Conservation (phyloP, 2,797 vertebrate genomes). For the Peromyscus aztecus region DNA sequence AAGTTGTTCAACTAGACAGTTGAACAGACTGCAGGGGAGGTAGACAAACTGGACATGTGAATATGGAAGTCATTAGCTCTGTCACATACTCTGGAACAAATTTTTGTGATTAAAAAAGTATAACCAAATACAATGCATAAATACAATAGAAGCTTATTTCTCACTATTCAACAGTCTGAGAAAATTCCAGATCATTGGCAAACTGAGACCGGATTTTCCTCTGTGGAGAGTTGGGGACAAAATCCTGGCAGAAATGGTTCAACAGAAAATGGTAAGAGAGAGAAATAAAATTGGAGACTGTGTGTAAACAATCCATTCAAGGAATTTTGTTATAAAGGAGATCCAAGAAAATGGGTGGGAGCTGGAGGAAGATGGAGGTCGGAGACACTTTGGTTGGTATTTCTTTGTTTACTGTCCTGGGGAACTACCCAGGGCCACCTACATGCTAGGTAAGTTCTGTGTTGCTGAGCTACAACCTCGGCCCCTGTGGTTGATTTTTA, state of each 20-base stretch:
- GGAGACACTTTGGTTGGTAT: background rate
- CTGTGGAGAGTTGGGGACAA: background rate
- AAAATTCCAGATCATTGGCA: slow-evolving; percentile 37
- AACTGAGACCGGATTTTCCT: slow-evolving; percentile 26
- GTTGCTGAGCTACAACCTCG: background rate
- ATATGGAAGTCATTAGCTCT: background rate
- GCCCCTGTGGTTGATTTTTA: background rate
- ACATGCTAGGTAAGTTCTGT: background rate
- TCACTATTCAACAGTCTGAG: background rate
- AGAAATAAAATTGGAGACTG: background rate
- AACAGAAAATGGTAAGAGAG: background rate
- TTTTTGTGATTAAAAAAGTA: background rate
- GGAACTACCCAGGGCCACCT: background rate
- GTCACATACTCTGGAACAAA: slow-evolving; percentile 3
- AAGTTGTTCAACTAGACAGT: background rate
- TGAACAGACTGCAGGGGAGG: background rate
- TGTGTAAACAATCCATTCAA: background rate
- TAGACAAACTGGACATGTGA: background rate
- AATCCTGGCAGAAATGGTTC: slow-evolving; percentile 29
- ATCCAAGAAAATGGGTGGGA: background rate
- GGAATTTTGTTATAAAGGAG: background rate
- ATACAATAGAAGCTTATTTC: slow-evolving; percentile 48
- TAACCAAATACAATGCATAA: slow-evolving; percentile 34
- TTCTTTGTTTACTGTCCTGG: background rate
- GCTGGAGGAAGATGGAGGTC: background rate